Evolutionary conservation across 1,140 invertebrate species (phyloP).

Genomic region (Drosophila albomicans): DNA sequence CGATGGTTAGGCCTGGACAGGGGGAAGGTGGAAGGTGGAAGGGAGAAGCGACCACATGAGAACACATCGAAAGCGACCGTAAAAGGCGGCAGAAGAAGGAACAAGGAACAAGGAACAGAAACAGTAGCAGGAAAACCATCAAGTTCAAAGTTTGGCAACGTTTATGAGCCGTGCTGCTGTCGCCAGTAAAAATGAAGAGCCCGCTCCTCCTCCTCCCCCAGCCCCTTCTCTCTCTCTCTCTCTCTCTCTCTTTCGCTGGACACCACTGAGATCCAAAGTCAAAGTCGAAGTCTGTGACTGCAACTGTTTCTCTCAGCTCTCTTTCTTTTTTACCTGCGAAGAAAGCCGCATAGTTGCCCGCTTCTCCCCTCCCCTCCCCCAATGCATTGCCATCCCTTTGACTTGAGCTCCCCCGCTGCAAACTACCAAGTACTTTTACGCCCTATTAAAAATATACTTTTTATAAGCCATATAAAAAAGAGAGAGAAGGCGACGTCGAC

Average conservation of each 20-base stretch:
- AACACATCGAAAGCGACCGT: constrained; percentile 63
- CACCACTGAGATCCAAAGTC: constrained; percentile 7
- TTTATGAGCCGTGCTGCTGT: constrained; percentile 72
- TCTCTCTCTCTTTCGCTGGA: neutral
- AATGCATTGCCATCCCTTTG: neutral
- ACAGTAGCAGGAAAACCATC: constrained; percentile 63
- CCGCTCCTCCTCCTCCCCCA: neutral
- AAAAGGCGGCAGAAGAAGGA: constrained; percentile 47
- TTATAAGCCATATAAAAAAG: constrained; percentile 81
- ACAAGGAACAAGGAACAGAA: constrained; percentile 15
- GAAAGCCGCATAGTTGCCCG: constrained; percentile 8
- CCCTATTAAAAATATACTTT: constrained; percentile 83
- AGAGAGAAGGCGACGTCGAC: constrained; percentile 4
- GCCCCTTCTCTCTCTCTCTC: neutral
- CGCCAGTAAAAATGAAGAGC: constrained; percentile 78
- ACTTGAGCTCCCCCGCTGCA: constrained; percentile 12
- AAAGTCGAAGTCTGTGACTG: neutral
- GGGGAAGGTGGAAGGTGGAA: neutral
- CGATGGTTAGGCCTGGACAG: constrained; percentile 7
- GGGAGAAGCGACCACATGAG: constrained; percentile 43
- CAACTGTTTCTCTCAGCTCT: neutral
- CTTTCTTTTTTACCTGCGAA: neutral
- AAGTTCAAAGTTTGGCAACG: constrained; percentile 81
- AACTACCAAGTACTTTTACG: constrained; percentile 82
- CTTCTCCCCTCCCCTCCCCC: neutral